phyloP scores from a whole-genome alignment of 2,113 vertebrate genomes.

The Chlorodrepanis virens region DNA sequence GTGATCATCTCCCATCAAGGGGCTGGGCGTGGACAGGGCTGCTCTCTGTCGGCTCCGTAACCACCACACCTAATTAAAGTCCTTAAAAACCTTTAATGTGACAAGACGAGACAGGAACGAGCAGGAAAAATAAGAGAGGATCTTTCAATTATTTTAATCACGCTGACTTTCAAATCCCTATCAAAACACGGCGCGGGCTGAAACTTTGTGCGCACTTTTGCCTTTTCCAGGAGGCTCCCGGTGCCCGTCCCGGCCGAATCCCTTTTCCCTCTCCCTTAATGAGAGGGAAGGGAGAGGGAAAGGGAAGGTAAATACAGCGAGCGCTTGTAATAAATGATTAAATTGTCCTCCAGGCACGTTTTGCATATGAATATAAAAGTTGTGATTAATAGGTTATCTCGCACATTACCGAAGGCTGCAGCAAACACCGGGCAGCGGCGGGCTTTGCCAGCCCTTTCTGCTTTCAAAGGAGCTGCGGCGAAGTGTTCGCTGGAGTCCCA shows the following conservation, averaged over 20 bases:
- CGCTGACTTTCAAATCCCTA: neutral
- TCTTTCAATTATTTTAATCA: constrained; percentile 55
- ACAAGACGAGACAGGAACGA: constrained; percentile 57
- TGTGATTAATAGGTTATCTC: constrained; percentile 61
- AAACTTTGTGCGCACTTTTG: neutral
- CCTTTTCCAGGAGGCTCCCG: neutral
- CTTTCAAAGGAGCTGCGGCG: constrained; percentile 25
- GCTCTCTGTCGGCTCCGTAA: constrained; percentile 59
- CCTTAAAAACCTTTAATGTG: constrained; percentile 68
- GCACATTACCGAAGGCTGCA: constrained; percentile 10
- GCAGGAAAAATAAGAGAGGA: constrained; percentile 44
- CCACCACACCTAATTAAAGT: constrained; percentile 69
- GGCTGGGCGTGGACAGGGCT: constrained; percentile 57
- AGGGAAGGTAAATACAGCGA: constrained; percentile 32
- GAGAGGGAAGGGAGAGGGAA: neutral
- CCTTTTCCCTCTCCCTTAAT: neutral
- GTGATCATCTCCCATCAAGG: constrained; percentile 68
- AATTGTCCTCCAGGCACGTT: constrained; percentile 53
- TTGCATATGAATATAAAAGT: constrained; percentile 56
- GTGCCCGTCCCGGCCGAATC: neutral
- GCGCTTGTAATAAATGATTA: constrained; percentile 42
- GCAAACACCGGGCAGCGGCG: neutral
- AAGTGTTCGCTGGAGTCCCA: constrained; percentile 15
- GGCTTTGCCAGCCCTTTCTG: constrained; percentile 31
- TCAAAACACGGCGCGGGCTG: neutral